Evolutionary conservation across 2,888 invertebrate genomes (phyloP).

Genomic region (Mesochorus sp.): DNA sequence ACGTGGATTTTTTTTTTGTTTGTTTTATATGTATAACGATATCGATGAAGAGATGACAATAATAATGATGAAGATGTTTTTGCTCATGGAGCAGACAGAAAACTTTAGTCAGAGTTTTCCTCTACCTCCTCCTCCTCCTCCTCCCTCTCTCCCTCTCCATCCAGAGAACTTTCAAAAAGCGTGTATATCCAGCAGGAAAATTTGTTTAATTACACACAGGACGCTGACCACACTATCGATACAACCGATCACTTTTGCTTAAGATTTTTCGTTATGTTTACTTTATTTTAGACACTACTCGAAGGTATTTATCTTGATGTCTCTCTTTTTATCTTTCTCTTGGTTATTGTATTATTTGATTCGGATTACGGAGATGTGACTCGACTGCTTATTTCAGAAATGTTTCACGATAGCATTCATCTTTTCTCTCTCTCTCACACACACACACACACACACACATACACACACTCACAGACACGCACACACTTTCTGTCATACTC

Average conservation of each 20-base stretch:
- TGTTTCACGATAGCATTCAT: constrained; percentile 42
- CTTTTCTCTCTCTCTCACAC: constrained; percentile 7
- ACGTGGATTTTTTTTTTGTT: constrained; percentile 40
- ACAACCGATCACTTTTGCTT: constrained; percentile 24
- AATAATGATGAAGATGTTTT: constrained; percentile 27
- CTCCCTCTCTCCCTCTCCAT: constrained; percentile 28
- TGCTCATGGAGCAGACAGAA: constrained; percentile 33
- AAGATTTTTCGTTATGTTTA: constrained; percentile 40
- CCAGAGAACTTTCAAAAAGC: no score
- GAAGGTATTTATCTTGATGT: no score
- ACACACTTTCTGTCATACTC: not conserved
- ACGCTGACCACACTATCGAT: constrained; percentile 37
- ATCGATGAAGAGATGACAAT: constrained; percentile 54
- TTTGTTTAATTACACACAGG: constrained; percentile 49
- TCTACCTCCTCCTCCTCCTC: not conserved
- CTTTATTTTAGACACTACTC: constrained; percentile 47
- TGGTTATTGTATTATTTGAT: constrained; percentile 55
- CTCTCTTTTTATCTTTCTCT: no score
- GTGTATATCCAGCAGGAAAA: constrained; percentile 49
- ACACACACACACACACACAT: constrained; percentile 1
- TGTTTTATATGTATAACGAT: constrained; percentile 39
- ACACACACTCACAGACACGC: constrained; percentile 6
- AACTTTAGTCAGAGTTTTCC: constrained; percentile 46
- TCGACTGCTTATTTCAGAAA: constrained; percentile 41
- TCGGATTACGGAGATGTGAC: constrained; percentile 38